Conservation (phyloP, 2,797 vertebrate species). For the Enteromius viviparus region DNA sequence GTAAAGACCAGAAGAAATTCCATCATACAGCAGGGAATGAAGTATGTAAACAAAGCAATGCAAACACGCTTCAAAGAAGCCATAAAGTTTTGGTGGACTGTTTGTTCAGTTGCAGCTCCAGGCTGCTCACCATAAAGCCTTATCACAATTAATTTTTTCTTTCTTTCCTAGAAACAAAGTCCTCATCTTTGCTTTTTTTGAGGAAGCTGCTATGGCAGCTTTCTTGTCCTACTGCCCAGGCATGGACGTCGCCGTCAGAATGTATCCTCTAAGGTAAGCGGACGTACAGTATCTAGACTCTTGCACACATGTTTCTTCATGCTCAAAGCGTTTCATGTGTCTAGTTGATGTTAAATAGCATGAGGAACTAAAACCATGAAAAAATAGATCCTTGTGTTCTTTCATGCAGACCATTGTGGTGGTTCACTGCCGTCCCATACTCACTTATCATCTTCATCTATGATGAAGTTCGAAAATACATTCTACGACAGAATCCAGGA, state of each 20-base stretch:
- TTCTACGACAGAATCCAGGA: constrained; percentile 93
- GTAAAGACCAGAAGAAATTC: constrained; percentile 98
- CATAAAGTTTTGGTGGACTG: background rate
- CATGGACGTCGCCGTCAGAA: constrained; percentile 93
- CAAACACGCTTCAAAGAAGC: background rate
- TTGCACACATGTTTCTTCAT: background rate
- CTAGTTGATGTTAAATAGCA: background rate
- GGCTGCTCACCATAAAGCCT: background rate
- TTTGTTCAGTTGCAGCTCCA: background rate
- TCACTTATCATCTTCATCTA: constrained; percentile 96
- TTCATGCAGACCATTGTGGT: constrained; percentile 87
- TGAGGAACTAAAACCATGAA: background rate
- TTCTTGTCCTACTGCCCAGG: constrained; percentile 96
- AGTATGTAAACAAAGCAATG: constrained; percentile 75
- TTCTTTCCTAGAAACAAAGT: constrained; percentile 87
- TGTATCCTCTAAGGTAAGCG: constrained; percentile 96
- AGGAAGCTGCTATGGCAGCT: constrained; percentile 92
- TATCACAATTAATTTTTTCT: background rate
- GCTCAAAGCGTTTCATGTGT: background rate
- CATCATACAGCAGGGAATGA: constrained; percentile 96
- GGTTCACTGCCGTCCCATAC: constrained; percentile 98
- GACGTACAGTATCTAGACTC: background rate
- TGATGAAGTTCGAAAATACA: constrained; percentile 92
- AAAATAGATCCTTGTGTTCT: background rate
- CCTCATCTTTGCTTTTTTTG: constrained; percentile 96